Percentiles rank a stretch among this genome's conserved stretches.
These are phyloP conservation scores for Megaceryle torquata DNA, from an alignment of 2,113 vertebrate genomes.

Conservation along the genomic window DNA sequence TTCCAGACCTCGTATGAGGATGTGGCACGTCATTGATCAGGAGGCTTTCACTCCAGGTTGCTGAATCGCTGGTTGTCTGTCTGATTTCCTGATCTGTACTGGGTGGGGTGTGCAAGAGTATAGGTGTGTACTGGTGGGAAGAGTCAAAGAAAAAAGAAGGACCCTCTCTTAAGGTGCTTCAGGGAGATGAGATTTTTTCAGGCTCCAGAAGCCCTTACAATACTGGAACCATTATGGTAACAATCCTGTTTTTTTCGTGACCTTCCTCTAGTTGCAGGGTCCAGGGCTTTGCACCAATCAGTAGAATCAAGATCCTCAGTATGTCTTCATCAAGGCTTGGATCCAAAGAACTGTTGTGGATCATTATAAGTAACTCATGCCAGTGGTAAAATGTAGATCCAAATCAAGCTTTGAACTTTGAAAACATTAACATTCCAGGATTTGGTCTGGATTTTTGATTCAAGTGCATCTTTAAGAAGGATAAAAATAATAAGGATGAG, in stretches of 20 bases:
- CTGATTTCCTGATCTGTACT: background rate
- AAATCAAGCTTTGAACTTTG: background rate
- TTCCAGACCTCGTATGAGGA: background rate
- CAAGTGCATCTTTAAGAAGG: background rate
- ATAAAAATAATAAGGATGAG: background rate
- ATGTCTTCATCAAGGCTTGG: background rate
- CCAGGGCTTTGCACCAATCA: background rate
- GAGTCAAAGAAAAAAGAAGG: background rate
- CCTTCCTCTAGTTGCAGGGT: background rate
- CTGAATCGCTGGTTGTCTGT: background rate
- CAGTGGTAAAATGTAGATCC: background rate
- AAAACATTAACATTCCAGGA: background rate
- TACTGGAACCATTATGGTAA: background rate
- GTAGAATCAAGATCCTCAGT: background rate
- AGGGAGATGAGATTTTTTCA: background rate
- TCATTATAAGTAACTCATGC: background rate
- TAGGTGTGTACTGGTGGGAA: background rate
- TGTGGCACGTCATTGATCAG: background rate
- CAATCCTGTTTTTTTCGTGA: background rate
- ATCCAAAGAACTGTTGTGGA: background rate
- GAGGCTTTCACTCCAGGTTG: background rate
- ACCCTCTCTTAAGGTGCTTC: background rate
- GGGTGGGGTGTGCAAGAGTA: no score
- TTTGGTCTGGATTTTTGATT: background rate
- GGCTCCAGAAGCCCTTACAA: background rate